phyloP scores from a whole-genome alignment of 2,888 invertebrate genomes.

The Hanleya hanleyi region DNA sequence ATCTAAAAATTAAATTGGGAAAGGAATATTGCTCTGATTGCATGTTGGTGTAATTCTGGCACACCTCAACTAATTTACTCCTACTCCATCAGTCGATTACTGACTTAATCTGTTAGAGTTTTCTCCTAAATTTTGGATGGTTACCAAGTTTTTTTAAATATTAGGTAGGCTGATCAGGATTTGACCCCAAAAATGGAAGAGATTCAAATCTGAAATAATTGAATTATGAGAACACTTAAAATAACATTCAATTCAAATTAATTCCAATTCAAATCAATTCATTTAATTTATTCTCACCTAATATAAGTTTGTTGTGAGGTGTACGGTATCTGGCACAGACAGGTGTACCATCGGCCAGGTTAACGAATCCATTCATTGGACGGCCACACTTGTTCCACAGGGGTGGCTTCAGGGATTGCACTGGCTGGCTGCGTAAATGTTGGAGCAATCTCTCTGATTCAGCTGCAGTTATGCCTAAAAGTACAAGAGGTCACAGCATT shows the following conservation, averaged over 20 bases:
- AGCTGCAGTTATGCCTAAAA: background rate
- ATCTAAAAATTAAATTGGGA: no score
- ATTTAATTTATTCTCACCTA: constrained; percentile 57
- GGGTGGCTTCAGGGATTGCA: constrained; percentile 53
- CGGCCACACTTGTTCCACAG: constrained; percentile 71
- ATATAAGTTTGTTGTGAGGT: constrained; percentile 66
- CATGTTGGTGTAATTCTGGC: no score
- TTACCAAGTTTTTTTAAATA: no score
- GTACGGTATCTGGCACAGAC: constrained; percentile 69
- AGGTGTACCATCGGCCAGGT: constrained; percentile 56
- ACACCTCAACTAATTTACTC: no score
- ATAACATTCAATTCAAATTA: background rate
- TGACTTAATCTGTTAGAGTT: no score
- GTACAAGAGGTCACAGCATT: background rate
- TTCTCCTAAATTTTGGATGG: no score
- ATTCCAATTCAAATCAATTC: background rate
- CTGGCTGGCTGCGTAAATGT: constrained; percentile 39
- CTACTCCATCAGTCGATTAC: no score
- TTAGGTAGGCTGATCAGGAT: no score
- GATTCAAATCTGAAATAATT: no score
- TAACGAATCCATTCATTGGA: constrained; percentile 66
- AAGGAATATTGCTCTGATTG: no score
- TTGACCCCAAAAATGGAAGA: no score
- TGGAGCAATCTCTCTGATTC: constrained; percentile 12
- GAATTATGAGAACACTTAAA: background rate